Evolutionary conservation across 2,888 invertebrate species (phyloP).

Genomic region (Lasioglossum figueresi): DNA sequence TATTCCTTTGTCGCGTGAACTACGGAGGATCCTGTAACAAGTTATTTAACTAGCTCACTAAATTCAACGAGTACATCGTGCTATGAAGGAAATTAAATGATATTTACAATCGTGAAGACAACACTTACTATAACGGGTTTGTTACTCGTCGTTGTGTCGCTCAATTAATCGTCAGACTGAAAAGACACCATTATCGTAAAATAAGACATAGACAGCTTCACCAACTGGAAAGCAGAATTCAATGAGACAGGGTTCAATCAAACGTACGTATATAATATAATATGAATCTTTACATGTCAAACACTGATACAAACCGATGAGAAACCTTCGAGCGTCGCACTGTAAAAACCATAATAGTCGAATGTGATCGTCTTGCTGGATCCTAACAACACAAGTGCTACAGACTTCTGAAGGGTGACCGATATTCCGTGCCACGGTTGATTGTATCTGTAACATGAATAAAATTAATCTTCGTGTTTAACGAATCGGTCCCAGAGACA

Average conservation of each 20-base stretch:
- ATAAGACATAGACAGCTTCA: not conserved
- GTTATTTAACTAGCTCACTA: not conserved
- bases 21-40: not conserved
- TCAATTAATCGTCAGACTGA: rapidly evolving
- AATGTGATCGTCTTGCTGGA: not conserved
- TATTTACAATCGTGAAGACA: not conserved
- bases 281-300: too few relatives aligned
- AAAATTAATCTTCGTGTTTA: not conserved
- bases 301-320: not conserved
- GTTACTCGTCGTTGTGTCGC: not conserved
- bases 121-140: not conserved
- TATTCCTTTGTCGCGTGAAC: not conserved
- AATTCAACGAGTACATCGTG: not conserved
- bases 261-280: too few relatives aligned
- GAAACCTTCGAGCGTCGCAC: slow-evolving; percentile 12
- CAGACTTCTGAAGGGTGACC: slow-evolving; percentile 12
- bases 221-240: not conserved
- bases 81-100: not conserved
- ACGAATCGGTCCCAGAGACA: not conserved
- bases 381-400: slow-evolving; percentile 39
- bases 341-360: slow-evolving; percentile 14
- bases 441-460: slow-evolving; percentile 26
- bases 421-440: slow-evolving; percentile 34
- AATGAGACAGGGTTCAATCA: not conserved
- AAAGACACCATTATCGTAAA: not conserved